phyloP scores from a whole-genome alignment of 2,113 vertebrate species.

The Laticauda laticaudata region DNA sequence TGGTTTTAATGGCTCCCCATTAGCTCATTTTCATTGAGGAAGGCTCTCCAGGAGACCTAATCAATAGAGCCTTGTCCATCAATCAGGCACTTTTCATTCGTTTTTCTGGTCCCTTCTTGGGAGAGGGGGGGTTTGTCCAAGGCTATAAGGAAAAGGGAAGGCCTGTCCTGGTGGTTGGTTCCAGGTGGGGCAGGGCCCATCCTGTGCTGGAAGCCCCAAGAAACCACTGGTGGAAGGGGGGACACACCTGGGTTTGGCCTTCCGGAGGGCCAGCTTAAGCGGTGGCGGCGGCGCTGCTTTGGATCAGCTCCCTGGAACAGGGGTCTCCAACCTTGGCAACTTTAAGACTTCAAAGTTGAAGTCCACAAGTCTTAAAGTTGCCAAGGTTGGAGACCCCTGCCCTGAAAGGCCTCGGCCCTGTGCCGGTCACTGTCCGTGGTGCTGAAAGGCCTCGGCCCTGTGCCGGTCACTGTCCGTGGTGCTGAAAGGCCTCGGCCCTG shows the following conservation, averaged over 20 bases:
- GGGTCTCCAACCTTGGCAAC: too few species aligned
- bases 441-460: too few species aligned
- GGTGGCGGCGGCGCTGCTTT: neutral
- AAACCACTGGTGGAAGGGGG: neutral
- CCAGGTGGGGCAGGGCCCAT: neutral
- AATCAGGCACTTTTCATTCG: constrained; percentile 37
- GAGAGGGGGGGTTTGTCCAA: neutral
- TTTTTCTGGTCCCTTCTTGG: neutral
- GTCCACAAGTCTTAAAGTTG: too few species aligned
- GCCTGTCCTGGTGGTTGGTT: neutral
- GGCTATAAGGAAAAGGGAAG: neutral
- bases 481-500: too few species aligned
- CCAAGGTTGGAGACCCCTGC: too few species aligned
- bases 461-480: too few species aligned
- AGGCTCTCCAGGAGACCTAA: constrained; percentile 6
- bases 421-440: too few species aligned
- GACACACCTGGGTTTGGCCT: neutral
- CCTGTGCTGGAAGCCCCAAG: neutral
- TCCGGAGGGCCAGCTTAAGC: neutral
- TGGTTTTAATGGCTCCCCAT: constrained; percentile 21
- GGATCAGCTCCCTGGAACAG: neutral
- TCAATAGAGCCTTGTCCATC: constrained; percentile 54
- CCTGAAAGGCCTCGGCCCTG: too few species aligned
- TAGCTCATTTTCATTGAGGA: constrained; percentile 30
- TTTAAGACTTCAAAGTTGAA: too few species aligned